Base-by-base conservation (phyloP, 2,888 invertebrate species). In the Plebejus melissa region DNA sequence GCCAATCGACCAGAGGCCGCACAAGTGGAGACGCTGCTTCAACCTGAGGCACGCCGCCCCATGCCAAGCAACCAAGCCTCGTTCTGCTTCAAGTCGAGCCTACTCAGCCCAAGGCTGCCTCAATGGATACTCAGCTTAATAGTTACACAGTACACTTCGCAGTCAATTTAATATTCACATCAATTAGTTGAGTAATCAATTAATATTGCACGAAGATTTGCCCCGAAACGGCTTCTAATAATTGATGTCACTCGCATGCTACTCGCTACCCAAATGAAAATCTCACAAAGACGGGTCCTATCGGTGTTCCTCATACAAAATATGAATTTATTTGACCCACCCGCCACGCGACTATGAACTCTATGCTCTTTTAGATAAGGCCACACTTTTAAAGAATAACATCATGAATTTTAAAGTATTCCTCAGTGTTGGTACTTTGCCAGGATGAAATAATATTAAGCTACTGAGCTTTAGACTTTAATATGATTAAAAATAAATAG, bases 401-500 rank as follows among this genome's bases (percentile, higher is more conserved):
- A 54, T 72, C 72, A 72, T 72, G 72, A 72, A 72, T 72, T 72
- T 54, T 72, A 72, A 72, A 72, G 71, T 28, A 22, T 70, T 46
- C 38, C 41, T 70, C 71, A 71, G 22, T 70, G 38, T 72, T 72
- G 72, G 72, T 72, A 16, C 72, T 50, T 13, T 54, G 72, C 72
- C 72, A 72, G 72, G 50, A 72, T 54, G 54, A 50, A 72, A 72
- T 72, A 72, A 72, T 54, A 72, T 72, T 72, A 72, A 72, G 50
- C 72, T 32, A 6, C 54, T 28, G 28, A 32, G 50, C 50, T 54
- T 54, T 22, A 54, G 50, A 72, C 50, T 72, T 54, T 72, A 72
- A 50, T 72, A 54, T 72, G 54, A 72, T 72, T 72, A 72, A 72
- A 72, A 72, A 50, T 72, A 72, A 72, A 72, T 72, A 72, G 16